Evolutionary conservation across 1,140 invertebrate species (phyloP).

Genomic region (Drosophila arawakana): DNA sequence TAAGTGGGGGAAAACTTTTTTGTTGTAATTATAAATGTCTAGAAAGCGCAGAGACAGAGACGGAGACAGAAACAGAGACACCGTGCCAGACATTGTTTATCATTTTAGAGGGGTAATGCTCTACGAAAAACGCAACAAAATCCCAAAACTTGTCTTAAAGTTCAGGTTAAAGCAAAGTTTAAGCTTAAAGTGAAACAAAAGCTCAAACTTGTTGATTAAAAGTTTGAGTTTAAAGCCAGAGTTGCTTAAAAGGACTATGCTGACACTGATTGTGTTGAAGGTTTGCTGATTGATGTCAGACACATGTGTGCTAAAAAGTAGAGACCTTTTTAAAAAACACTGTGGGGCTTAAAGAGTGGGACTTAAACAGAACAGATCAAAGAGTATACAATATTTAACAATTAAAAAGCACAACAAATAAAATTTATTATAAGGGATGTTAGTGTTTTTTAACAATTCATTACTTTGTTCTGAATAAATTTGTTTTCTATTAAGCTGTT

Average conservation of each 20-base stretch:
- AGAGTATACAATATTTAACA: no score
- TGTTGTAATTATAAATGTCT: slow-evolving; percentile 76
- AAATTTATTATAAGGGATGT: no score
- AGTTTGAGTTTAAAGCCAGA: not conserved
- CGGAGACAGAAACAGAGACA: slow-evolving; percentile 8
- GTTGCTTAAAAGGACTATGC: not conserved
- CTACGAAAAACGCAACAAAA: slow-evolving; percentile 20
- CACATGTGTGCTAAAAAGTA: not conserved
- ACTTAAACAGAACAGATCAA: no score
- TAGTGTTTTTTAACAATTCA: no score
- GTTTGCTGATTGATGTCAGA: not conserved
- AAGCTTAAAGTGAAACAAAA: slow-evolving; percentile 13
- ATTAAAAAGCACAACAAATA: no score
- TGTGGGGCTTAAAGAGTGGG: no score
- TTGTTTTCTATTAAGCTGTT: slow-evolving; percentile 12
- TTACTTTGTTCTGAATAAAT: not conserved
- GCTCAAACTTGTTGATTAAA: slow-evolving; percentile 40
- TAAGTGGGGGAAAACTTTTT: slow-evolving; percentile 45
- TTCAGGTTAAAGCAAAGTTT: slow-evolving; percentile 18
- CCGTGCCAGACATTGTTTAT: slow-evolving; percentile 61
- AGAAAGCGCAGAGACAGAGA: slow-evolving; percentile 14
- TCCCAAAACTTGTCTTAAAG: slow-evolving; percentile 14
- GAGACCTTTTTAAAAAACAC: no score
- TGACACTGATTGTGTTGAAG: not conserved
- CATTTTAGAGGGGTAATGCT: slow-evolving; percentile 54